Conservation (phyloP, 1,140 invertebrate species). For the Leptonema lineaticorne region DNA sequence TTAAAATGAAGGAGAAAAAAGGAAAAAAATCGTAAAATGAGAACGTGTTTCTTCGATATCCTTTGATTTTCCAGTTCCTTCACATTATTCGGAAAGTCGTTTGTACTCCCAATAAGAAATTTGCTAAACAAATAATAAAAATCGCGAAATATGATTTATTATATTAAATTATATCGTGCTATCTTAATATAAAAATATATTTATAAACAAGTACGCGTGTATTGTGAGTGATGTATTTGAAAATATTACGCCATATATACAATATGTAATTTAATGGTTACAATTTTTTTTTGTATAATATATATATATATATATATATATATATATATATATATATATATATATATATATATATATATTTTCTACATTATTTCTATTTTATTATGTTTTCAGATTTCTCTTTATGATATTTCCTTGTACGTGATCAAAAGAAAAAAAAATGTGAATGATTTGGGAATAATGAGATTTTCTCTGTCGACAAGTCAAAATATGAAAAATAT, state of each 20-base stretch:
- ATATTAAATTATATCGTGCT: neutral
- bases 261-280: too few relatives aligned
- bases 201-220: too few relatives aligned
- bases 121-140: neutral
- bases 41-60: neutral
- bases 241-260: too few relatives aligned
- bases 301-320: neutral
- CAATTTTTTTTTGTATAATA: too few relatives aligned
- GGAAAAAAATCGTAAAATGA: neutral
- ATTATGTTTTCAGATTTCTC: neutral
- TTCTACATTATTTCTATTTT: neutral
- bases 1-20: too few relatives aligned
- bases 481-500: neutral
- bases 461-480: slow-evolving; percentile 2
- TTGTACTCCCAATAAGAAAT: too few relatives aligned
- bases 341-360: neutral
- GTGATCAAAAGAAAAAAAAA: slow-evolving; percentile 4
- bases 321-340: neutral
- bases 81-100: neutral
- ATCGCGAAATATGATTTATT: neutral
- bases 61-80: neutral
- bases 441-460: slow-evolving; percentile 11
- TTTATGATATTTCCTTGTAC: neutral
- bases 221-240: neutral
- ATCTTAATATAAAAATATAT: neutral